Evolutionary conservation across 2,113 vertebrate genomes (phyloP).

Genomic region (Shinisaurus crocodilurus): DNA sequence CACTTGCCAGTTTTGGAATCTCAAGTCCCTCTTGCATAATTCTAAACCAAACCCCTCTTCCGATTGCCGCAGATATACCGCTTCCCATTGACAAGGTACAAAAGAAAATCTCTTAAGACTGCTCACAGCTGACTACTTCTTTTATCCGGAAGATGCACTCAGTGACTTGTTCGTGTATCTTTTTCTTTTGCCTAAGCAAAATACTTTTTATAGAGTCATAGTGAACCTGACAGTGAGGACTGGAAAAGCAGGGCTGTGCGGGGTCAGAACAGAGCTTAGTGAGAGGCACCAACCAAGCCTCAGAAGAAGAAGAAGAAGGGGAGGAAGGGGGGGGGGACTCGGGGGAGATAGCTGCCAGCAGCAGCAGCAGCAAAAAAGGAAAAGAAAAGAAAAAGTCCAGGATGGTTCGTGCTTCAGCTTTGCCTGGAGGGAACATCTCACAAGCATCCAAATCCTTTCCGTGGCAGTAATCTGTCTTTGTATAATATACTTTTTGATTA

Average conservation of each 20-base stretch:
- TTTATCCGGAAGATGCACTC: slow-evolving; percentile 71
- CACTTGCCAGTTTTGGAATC: slow-evolving; percentile 29
- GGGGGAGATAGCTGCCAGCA: slow-evolving; percentile 54
- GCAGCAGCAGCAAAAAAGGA: too few relatives aligned
- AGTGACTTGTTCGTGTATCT: slow-evolving; percentile 45
- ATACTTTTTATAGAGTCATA: slow-evolving; percentile 58
- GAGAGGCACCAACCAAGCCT: slow-evolving; percentile 19
- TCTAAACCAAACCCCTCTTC: slow-evolving; percentile 43
- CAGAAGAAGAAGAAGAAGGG: slow-evolving; percentile 18
- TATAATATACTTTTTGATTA: slow-evolving; percentile 69
- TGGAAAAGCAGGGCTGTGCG: slow-evolving; percentile 41
- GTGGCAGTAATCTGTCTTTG: slow-evolving; percentile 69
- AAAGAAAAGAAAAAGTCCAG: slow-evolving; percentile 7
- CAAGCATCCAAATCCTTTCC: slow-evolving; percentile 62
- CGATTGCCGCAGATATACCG: slow-evolving; percentile 43
- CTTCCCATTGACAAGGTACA: slow-evolving; percentile 46
- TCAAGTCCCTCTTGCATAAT: slow-evolving; percentile 53
- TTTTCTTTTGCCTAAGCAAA: slow-evolving; percentile 46
- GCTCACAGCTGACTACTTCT: slow-evolving; percentile 60
- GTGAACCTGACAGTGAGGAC: slow-evolving; percentile 58
- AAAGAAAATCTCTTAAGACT: slow-evolving; percentile 65
- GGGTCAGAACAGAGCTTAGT: slow-evolving; percentile 56
- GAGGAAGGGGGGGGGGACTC: slow-evolving; percentile 2
- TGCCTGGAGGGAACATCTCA: slow-evolving; percentile 68
- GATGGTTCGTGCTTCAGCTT: slow-evolving; percentile 45